Conservation (phyloP, 2,113 vertebrate genomes). For the Suncus etruscus region DNA sequence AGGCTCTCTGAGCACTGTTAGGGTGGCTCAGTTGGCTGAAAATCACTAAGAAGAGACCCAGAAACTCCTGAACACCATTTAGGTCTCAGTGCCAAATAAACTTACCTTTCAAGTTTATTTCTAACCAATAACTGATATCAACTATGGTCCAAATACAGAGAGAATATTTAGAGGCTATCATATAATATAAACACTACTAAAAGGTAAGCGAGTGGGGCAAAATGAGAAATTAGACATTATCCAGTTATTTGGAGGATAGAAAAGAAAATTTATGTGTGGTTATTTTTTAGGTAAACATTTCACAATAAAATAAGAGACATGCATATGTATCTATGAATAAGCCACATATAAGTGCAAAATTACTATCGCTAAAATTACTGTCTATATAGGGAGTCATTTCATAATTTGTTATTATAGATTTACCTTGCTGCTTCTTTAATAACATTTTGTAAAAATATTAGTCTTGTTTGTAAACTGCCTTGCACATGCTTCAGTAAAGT, state of each 20-base stretch:
- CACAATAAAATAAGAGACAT: constrained; percentile 16
- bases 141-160: constrained; percentile 15
- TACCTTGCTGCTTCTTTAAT: constrained; percentile 98
- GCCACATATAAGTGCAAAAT: constrained; percentile 12
- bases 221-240: constrained; percentile 15
- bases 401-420: constrained; percentile 33
- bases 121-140: constrained; percentile 55
- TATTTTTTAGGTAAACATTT: constrained; percentile 57
- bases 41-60: too few species aligned
- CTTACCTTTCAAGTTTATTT: constrained; percentile 18
- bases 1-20: too few species aligned
- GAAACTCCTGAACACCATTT: too few species aligned
- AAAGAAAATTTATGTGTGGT: constrained; percentile 35
- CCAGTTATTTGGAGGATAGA: constrained; percentile 4
- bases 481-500: constrained; percentile 96
- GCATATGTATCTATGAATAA: neutral
- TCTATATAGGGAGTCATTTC: neutral
- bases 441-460: constrained; percentile 96
- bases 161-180: constrained; percentile 50
- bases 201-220: constrained; percentile 48
- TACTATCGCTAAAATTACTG: constrained; percentile 30
- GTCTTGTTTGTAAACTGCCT: constrained; percentile 94
- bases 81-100: neutral
- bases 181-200: constrained; percentile 33
- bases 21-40: too few species aligned